Evolutionary conservation across 2,113 vertebrate genomes (phyloP).

Genomic region (Microcebus jonahi): DNA sequence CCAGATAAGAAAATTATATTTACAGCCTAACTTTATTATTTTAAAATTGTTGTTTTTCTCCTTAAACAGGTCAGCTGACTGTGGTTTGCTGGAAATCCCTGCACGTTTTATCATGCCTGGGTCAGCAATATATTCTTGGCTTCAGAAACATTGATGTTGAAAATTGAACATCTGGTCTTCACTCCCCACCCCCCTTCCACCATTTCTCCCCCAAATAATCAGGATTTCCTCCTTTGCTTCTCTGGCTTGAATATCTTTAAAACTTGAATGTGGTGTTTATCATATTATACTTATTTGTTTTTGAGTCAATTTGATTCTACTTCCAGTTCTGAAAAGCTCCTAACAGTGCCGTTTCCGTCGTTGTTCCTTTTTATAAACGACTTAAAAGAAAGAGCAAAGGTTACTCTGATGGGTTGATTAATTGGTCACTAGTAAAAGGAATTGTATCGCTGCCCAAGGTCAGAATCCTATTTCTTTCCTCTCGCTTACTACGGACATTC

Average conservation of each 20-base stretch:
- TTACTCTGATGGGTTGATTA: conserved; percentile 68
- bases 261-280: conserved; percentile 60
- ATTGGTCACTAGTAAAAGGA: conserved; percentile 49
- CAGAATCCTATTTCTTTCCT: neutral
- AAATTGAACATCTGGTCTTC: conserved; percentile 76
- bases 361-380: conserved; percentile 59
- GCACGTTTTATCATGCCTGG: conserved; percentile 52
- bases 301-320: conserved; percentile 40
- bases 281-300: conserved; percentile 37
- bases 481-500: neutral
- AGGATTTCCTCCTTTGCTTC: conserved; percentile 57
- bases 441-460: neutral
- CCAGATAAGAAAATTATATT: conserved; percentile 66
- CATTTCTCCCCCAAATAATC: conserved; percentile 35
- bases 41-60: conserved; percentile 60
- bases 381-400: conserved; percentile 67
- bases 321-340: conserved; percentile 59
- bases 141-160: conserved; percentile 55
- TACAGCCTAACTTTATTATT: conserved; percentile 57
- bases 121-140: conserved; percentile 72
- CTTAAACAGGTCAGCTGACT: conserved; percentile 57
- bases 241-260: conserved; percentile 54
- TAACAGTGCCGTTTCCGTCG: conserved; percentile 68
- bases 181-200: neutral
- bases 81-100: conserved; percentile 61